A percentile compares a stretch with the other conserved stretches of the same genome.
Evolutionary conservation across 2,888 invertebrate species (phyloP).

Genomic region (Caenorhabditis panamensis): DNA sequence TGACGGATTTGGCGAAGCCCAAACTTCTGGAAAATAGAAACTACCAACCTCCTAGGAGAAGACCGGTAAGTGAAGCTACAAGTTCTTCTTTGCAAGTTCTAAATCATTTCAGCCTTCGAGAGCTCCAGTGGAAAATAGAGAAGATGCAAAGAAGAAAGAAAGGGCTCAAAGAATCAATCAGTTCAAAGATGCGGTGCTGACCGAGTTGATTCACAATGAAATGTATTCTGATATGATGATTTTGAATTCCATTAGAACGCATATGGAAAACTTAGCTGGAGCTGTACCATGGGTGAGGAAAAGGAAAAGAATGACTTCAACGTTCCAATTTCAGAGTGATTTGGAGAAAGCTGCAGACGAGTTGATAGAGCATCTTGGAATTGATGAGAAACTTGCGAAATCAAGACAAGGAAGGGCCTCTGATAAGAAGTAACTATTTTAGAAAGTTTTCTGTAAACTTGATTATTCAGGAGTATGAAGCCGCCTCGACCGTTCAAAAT

Average conservation of each 20-base stretch:
- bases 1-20: conserved; percentile 63
- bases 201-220: conserved; percentile 51
- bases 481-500: conserved; percentile 33
- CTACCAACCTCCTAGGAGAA: conserved; percentile 65
- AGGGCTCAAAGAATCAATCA: conserved; percentile 13
- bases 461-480: conserved; percentile 20
- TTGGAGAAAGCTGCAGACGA: conserved; percentile 45
- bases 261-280: conserved; percentile 61
- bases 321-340: conserved; percentile 37
- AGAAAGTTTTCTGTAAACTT: background rate
- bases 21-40: conserved; percentile 63
- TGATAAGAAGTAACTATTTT: background rate
- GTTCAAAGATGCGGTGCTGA: conserved; percentile 62
- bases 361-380: conserved; percentile 34
- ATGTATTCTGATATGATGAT: conserved; percentile 59
- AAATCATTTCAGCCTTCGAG: conserved; percentile 22
- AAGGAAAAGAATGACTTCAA: background rate
- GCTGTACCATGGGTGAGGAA: conserved; percentile 53
- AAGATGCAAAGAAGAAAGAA: conserved; percentile 2
- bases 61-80: conserved; percentile 14
- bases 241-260: conserved; percentile 27
- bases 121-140: conserved; percentile 3
- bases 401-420: background rate
- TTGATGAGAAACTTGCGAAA: conserved; percentile 1
- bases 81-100: background rate